Percentiles rank a stretch among this genome's conserved stretches.
phyloP scores from a whole-genome alignment of 2,113 vertebrate genomes.

The Rhodinocichla rosea region DNA sequence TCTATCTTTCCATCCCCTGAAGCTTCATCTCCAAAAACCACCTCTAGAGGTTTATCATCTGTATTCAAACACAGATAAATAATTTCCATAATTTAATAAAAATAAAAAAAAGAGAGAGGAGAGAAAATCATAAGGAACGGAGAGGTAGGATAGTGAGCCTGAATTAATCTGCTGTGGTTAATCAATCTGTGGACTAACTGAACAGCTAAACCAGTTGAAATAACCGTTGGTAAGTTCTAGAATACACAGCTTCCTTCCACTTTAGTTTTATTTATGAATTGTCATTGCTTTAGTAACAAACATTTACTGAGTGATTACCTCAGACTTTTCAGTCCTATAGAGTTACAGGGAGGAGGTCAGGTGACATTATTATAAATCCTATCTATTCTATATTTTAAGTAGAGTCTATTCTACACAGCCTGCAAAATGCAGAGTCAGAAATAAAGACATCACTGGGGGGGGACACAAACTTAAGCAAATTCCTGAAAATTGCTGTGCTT shows the following conservation, averaged over 20 bases:
- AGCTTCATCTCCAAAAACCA: not conserved
- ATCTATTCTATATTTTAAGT: not conserved
- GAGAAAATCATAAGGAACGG: not conserved
- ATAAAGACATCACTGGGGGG: not conserved
- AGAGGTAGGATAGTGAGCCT: not conserved
- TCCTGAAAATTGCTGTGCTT: not conserved
- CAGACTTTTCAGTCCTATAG: not conserved
- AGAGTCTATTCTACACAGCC: not conserved
- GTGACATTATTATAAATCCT: not conserved
- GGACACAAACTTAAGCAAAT: not conserved
- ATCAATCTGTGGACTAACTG: not conserved
- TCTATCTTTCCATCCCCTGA: not conserved
- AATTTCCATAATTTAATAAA: not conserved
- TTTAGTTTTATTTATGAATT: not conserved
- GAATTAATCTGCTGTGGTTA: not conserved
- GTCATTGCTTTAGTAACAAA: not conserved
- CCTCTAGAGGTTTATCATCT: not conserved
- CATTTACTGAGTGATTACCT: not conserved
- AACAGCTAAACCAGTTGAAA: not conserved
- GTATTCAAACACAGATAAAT: not conserved
- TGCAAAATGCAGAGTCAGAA: not conserved
- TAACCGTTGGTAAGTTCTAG: not conserved
- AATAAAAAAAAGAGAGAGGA: not conserved
- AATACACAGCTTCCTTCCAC: not conserved
- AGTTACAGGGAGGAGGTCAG: not conserved